A percentile compares a stretch with the other conserved stretches of the same genome.
Evolutionary conservation across 2,797 vertebrate species (phyloP).

Genomic region (Leucoraja ocellata): DNA sequence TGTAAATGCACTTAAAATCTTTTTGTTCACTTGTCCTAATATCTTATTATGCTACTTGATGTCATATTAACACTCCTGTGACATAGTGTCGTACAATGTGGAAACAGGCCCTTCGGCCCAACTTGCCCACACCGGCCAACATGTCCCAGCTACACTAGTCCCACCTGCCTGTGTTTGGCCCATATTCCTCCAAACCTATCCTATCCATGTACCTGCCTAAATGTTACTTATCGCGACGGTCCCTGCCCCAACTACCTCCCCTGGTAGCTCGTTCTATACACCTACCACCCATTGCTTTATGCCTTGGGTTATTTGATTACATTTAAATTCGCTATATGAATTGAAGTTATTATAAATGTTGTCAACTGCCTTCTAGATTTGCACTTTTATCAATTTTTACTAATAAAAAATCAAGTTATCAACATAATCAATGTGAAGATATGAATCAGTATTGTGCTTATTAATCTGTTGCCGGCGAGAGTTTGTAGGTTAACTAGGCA

Average conservation of each 20-base stretch:
- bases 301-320: not conserved
- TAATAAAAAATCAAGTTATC: not conserved
- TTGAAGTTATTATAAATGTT: not conserved
- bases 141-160: no score
- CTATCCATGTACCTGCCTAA: no score
- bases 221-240: no score
- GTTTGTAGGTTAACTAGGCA: not conserved
- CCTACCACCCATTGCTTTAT: no score
- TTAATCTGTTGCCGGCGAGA: not conserved
- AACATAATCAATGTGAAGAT: not conserved
- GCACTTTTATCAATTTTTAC: not conserved
- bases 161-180: no score
- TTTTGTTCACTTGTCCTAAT: not conserved
- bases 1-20: not conserved
- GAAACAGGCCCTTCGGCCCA: no score
- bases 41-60: not conserved
- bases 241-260: no score
- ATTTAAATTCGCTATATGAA: not conserved
- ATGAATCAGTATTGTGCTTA: not conserved
- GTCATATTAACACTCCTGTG: not conserved
- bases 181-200: no score
- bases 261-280: no score
- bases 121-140: no score
- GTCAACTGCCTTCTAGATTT: not conserved
- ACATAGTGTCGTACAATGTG: not conserved